Evolutionary conservation across 2,113 vertebrate species (phyloP).

Genomic region (Girardinichthys multiradiatus): DNA sequence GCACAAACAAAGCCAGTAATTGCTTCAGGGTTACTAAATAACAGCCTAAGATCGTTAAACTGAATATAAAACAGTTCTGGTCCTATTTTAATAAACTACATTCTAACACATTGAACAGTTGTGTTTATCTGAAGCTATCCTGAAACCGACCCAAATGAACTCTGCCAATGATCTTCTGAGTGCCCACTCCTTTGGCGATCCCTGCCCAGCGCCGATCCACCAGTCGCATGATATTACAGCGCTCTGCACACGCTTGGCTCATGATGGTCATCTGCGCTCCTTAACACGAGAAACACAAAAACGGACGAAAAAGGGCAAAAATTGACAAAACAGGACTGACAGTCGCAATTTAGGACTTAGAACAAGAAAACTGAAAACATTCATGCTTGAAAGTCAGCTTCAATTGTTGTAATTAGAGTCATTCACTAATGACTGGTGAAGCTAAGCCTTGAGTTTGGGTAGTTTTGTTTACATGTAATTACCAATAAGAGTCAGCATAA

Average conservation of each 20-base stretch:
- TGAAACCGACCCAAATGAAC: conserved; percentile 90
- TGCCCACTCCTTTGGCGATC: conserved; percentile 97
- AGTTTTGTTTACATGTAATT: no score
- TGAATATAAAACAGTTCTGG: neutral
- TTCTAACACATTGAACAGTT: neutral
- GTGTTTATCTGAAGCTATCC: neutral
- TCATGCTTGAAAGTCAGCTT: no score
- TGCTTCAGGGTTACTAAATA: no score
- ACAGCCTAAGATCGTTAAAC: neutral
- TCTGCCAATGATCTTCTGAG: conserved; percentile 97
- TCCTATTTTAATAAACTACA: neutral
- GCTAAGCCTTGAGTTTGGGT: no score
- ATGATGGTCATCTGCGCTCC: conserved; percentile 99
- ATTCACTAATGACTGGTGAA: no score
- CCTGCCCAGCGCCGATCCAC: conserved; percentile 98
- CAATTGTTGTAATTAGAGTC: no score
- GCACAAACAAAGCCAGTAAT: neutral
- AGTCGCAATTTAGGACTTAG: neutral
- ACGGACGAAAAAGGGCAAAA: neutral
- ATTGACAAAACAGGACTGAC: neutral
- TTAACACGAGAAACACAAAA: conserved; percentile 49
- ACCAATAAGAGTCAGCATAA: no score
- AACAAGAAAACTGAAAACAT: neutral
- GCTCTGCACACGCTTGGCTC: conserved; percentile 97
- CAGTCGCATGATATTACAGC: conserved; percentile 98